Evolutionary conservation across 2,113 vertebrate genomes (phyloP), one percentile per base, ranked within the genome.

Genomic region (Pteruthius melanotis): DNA sequence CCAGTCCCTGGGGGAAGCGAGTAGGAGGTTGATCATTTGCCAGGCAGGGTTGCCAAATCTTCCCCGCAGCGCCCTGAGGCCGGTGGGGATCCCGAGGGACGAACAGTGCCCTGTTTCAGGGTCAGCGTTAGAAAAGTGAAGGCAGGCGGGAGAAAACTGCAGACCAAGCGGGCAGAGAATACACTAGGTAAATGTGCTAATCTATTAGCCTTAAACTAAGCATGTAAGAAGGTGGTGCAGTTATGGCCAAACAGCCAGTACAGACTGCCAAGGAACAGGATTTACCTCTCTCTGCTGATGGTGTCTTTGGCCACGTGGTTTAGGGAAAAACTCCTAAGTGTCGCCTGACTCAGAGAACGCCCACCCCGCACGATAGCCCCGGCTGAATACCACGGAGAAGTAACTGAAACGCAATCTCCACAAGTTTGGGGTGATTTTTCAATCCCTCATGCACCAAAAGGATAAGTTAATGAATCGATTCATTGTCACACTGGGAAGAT

Each of bases 261-360:
- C 15, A 13, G 26, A 2, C 56, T 75, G n/a, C 12, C 28, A 2
- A 13, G 60, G 50, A 45, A 2, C 1, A 1, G 7, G 6, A 0
- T 49, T 69, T 23, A 4, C 10, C 7, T 5, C 7, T 17, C 9
- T 30, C 6, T 53, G 54, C 50, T 12, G 20, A 8, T 37, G 37
- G 22, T 27, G 20, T 4, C 1, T 59, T 33, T 70, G 26, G 35
- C 75, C 18, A 5, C 3, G 2, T 52, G 30, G 31, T 23, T 30
- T 44, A 31, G 22, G 19, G 45, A 60, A 28, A 42, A 74, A 39
- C 26, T 9, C 10, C 4, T 7, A 7, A 13, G 12, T 15, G 23
- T 66, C 15, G 16, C 33, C 40, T 44, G 45, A 15, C 7, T 50
- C 35, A 8, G 37, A 76, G 44, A 10, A 37, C 22, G 16, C 49